Base-by-base conservation (phyloP, 64 coral and sea anemone species). In the Montipora sp. region DNA sequence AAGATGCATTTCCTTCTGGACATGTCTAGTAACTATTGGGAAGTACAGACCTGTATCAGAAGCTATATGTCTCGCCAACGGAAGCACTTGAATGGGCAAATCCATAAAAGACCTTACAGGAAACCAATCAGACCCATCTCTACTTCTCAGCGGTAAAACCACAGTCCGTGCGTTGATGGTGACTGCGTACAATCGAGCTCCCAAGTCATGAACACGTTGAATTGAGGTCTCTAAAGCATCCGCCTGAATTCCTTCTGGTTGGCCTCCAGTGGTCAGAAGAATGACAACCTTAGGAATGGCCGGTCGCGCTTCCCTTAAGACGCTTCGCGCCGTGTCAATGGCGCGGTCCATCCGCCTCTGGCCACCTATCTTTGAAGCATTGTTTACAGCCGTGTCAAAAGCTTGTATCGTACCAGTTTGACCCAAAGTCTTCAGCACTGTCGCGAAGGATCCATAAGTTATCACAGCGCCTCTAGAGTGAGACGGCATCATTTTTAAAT, bases 321-420 rank as follows among this genome's bases (percentile, higher is more conserved):
- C 51, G 13, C 43, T 72, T 69, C 75, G 68, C 18, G 90, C 90
- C 9, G 63, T 55, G 23, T 77, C 73, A 59, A 96, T 79, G 2
- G 95, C 90, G 22, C 81, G 80, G 63, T 89, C 95, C 95, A 96
- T 89, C 46, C 90, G 47, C 36, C 95, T 70, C 59, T 75, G 74
- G 47, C 95, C 95, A 48, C 90, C 95, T 43, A 96, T 49, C 43
- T 51, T 47, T 7, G 72, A 8, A 5, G 90, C 74, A 8, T 63
- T 77, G 74, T 90, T 71, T 2, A 96, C 59, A 3, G 90, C 90
- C 24, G 8, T 89, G 8, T 78, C 45, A 13, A 96, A 91, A 60
- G 63, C 78, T 45, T 77, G 79, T 1, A 63, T 90, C 10, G 86
- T 85, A 55, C 46, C 46, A 48, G 81, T 59, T 63, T 68, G 88